Conservation (phyloP, 2,797 vertebrate genomes). For the Trichosurus vulpecula region DNA sequence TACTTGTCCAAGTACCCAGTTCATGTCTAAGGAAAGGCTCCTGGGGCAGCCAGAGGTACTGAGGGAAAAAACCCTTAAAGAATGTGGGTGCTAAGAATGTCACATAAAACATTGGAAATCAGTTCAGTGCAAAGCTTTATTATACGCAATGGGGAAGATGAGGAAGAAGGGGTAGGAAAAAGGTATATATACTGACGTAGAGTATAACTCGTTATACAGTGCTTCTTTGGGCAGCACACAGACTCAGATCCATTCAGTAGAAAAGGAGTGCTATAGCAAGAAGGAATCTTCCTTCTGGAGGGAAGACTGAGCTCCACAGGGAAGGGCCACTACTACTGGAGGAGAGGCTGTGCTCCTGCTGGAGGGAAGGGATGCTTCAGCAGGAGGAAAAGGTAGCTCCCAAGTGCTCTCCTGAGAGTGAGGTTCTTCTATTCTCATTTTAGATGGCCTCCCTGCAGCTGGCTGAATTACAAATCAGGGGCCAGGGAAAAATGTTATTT, state of each 20-base stretch:
- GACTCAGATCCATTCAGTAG: neutral
- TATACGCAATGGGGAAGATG: neutral
- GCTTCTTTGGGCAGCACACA: neutral
- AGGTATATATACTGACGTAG: neutral
- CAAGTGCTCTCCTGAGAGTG: neutral
- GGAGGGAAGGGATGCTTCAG: too few species aligned
- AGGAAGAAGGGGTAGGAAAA: neutral
- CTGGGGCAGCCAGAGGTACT: neutral
- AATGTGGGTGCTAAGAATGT: neutral
- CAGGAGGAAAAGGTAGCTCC: neutral
- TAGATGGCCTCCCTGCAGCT: neutral
- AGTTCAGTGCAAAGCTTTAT: neutral
- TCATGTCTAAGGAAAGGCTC: neutral
- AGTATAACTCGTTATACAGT: neutral
- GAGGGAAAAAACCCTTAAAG: neutral
- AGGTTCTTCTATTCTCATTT: neutral
- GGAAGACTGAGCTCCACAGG: too few species aligned
- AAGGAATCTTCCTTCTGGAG: neutral
- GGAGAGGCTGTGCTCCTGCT: too few species aligned
- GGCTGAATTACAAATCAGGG: neutral
- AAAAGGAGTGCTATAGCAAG: too few species aligned
- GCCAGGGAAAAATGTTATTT: neutral
- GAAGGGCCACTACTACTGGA: too few species aligned
- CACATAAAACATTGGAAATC: neutral
- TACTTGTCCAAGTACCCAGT: neutral